These are phyloP conservation scores for Gopherus flavomarginatus DNA, from an alignment of 2,113 vertebrate genomes.

Conservation along the genomic window DNA sequence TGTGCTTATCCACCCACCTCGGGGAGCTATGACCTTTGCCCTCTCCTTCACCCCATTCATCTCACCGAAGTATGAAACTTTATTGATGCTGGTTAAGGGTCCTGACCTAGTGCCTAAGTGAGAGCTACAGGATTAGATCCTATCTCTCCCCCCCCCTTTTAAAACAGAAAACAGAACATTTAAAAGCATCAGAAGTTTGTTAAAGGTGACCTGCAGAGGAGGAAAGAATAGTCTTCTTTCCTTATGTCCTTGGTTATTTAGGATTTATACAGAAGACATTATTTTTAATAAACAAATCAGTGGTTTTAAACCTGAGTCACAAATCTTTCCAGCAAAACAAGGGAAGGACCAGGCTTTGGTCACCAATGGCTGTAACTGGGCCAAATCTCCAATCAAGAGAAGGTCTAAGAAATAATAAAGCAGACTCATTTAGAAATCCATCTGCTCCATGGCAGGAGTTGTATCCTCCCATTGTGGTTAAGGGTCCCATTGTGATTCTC, in stretches of 20 bases:
- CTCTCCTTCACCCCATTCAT: too few species aligned
- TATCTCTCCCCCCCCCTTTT: background rate
- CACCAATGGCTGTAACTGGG: background rate
- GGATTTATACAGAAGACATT: rapidly evolving
- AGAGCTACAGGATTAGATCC: background rate
- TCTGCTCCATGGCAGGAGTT: background rate
- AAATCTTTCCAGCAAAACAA: background rate
- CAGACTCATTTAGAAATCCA: background rate
- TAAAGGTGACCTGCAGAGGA: rapidly evolving
- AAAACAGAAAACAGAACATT: rapidly evolving
- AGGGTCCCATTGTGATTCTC: background rate
- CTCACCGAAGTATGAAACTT: too few species aligned
- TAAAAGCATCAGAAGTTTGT: background rate
- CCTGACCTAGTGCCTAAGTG: background rate
- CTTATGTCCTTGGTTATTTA: background rate
- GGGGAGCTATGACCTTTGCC: too few species aligned
- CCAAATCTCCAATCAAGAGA: background rate
- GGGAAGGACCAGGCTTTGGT: background rate
- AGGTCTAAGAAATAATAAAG: background rate
- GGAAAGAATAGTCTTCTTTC: background rate
- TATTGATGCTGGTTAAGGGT: too few species aligned
- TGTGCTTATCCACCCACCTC: too few species aligned
- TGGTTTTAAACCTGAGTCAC: background rate
- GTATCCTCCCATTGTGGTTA: background rate
- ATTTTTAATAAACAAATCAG: background rate